phyloP scores from a whole-genome alignment of 2,888 invertebrate species.

The Nemurella pictetii region DNA sequence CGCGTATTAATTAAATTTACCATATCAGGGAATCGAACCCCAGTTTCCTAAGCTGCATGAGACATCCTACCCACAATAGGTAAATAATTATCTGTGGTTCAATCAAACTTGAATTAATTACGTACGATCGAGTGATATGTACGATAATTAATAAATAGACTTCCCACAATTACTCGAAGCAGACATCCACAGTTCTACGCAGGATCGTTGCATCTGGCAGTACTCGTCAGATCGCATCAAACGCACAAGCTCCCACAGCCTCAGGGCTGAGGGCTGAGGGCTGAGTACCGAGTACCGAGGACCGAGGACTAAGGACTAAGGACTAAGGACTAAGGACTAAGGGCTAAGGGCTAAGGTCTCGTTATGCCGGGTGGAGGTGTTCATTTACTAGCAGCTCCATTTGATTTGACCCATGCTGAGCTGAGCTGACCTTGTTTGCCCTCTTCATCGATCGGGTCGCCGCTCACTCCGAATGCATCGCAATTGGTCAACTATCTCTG shows the following conservation, averaged over 20 bases:
- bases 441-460: background rate
- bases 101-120: background rate
- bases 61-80: background rate
- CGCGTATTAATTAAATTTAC: background rate
- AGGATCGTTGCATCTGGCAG: background rate
- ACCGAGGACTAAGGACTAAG: background rate
- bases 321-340: background rate
- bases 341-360: background rate
- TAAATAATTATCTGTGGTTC: background rate
- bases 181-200: background rate
- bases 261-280: background rate
- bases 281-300: background rate
- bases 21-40: background rate
- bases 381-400: background rate
- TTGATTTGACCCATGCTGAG: background rate
- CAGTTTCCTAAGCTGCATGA: background rate
- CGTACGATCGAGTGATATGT: background rate
- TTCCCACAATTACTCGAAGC: no score
- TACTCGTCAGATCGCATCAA: background rate
- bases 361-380: background rate
- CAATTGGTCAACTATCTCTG: background rate
- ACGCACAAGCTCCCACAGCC: background rate
- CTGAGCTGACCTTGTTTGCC: constrained; percentile 17
- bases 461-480: background rate
- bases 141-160: background rate